Percentiles rank a stretch among this genome's conserved stretches.
Conservation (phyloP, 2,113 vertebrate species). For the Cyrtonyx montezumae region DNA sequence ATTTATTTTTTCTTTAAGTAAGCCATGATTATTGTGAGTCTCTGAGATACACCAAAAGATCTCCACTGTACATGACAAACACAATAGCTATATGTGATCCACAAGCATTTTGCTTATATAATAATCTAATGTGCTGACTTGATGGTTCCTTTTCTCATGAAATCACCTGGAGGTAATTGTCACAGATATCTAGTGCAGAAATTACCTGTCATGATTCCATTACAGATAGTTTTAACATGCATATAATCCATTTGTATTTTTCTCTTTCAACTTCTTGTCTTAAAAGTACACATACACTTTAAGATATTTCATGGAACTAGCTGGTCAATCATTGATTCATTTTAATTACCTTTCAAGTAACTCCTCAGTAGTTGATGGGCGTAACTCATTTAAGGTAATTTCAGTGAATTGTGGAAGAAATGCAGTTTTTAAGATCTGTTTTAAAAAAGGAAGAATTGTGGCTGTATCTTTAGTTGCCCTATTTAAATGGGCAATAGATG, state of each 20-base stretch:
- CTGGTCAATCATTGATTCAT: not conserved
- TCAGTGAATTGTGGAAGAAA: not conserved
- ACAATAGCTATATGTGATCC: not conserved
- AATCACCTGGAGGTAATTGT: not conserved
- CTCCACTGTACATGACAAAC: not conserved
- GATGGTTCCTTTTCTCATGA: not conserved
- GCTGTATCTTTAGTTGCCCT: not conserved
- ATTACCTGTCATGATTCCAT: not conserved
- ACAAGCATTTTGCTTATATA: not conserved
- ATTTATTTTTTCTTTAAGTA: not conserved
- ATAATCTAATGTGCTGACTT: not conserved
- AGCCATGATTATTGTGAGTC: fast-evolving
- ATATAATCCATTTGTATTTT: not conserved
- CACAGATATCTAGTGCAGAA: not conserved
- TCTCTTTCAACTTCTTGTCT: not conserved
- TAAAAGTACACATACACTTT: not conserved
- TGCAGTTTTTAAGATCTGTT: not conserved
- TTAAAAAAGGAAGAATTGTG: not conserved
- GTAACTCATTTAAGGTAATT: not conserved
- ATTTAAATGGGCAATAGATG: not conserved
- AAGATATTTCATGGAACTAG: not conserved
- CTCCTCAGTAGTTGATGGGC: not conserved
- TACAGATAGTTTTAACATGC: not conserved
- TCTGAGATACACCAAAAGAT: not conserved
- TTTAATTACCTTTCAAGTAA: not conserved